A percentile compares a stretch with the other conserved stretches of the same genome.
Evolutionary conservation across 2,113 vertebrate species (phyloP).

Genomic region (Bothrops jararaca): DNA sequence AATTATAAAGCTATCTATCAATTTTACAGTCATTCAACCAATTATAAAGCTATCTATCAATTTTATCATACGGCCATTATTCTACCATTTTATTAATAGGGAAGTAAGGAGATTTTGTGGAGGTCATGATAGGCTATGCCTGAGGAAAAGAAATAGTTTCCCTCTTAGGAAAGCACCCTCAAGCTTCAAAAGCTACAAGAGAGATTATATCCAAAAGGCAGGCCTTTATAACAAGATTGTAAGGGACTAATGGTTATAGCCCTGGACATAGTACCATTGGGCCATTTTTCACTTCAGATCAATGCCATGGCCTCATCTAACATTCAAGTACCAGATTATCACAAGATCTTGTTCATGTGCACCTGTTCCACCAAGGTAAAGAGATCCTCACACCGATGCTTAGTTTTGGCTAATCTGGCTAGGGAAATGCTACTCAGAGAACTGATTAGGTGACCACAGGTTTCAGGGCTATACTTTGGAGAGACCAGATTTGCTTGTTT

Average conservation of each 20-base stretch:
- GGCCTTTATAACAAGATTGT: not conserved
- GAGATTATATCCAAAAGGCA: not conserved
- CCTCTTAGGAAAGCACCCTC: not conserved
- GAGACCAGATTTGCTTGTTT: too few species aligned
- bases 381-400: too few species aligned
- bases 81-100: not conserved
- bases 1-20: not conserved
- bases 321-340: too few species aligned
- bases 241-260: not conserved
- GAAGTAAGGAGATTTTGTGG: not conserved
- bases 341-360: too few species aligned
- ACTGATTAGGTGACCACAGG: too few species aligned
- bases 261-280: too few species aligned
- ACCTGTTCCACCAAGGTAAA: too few species aligned
- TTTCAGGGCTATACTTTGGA: too few species aligned
- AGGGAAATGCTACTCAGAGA: too few species aligned
- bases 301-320: too few species aligned
- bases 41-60: not conserved
- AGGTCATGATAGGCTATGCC: not conserved
- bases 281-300: too few species aligned
- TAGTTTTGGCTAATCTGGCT: too few species aligned
- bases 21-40: not conserved
- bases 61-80: not conserved
- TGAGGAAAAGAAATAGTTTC: not conserved
- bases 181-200: not conserved